These are phyloP conservation scores for Phoxinus phoxinus DNA, from an alignment of 2,113 vertebrate genomes.

Conservation along the genomic window DNA sequence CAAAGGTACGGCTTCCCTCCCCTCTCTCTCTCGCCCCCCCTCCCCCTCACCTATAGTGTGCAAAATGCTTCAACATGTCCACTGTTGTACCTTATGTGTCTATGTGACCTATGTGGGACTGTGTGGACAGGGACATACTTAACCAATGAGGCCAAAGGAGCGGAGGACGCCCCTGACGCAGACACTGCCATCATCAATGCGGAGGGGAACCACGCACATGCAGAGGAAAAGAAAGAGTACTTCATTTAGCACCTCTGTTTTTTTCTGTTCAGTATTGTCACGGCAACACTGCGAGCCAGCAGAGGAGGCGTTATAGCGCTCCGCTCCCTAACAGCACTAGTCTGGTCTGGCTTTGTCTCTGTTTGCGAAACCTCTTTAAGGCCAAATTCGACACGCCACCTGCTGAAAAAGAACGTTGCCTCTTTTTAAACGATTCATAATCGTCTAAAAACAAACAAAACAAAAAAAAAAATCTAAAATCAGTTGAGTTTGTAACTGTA, in stretches of 20 bases:
- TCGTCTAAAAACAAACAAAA: constrained; percentile 79
- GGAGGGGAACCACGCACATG: constrained; percentile 97
- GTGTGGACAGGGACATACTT: constrained; percentile 90
- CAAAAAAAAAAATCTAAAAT: constrained; percentile 1
- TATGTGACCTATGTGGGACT: constrained; percentile 59
- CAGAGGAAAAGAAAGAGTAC: constrained; percentile 99
- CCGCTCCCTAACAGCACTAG: constrained; percentile 51
- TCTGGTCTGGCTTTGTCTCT: constrained; percentile 58
- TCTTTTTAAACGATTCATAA: constrained; percentile 72
- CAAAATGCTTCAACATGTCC: constrained; percentile 56
- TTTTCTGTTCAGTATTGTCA: constrained; percentile 64
- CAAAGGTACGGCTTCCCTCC: constrained; percentile 86
- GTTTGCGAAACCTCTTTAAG: constrained; percentile 60
- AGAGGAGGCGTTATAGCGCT: constrained; percentile 60
- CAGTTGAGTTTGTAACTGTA: constrained; percentile 62
- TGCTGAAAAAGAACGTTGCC: constrained; percentile 76
- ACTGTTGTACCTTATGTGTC: constrained; percentile 58
- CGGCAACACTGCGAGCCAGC: constrained; percentile 54
- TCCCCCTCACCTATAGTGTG: constrained; percentile 50
- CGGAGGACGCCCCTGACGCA: constrained; percentile 96
- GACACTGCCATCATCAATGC: constrained; percentile 99
- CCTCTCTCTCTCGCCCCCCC: constrained; percentile 6
- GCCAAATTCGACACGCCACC: constrained; percentile 84
- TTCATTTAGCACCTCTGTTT: constrained; percentile 91
- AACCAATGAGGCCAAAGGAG: constrained; percentile 99